phyloP scores from a whole-genome alignment of 2,888 invertebrate species.

The Campopleginae sp. region DNA sequence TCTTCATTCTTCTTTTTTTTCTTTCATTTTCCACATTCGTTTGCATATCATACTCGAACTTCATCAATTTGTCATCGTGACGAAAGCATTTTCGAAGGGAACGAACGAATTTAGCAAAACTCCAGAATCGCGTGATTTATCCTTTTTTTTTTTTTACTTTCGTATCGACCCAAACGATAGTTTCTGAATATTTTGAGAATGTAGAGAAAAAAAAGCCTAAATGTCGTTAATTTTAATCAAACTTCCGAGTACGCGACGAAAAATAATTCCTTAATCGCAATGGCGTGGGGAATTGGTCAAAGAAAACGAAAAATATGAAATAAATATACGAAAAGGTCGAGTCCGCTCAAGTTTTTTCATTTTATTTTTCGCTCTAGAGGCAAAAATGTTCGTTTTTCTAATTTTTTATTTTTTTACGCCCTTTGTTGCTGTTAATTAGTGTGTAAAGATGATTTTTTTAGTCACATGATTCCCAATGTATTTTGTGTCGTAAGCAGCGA shows the following conservation, averaged over 20 bases:
- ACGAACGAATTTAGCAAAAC: not conserved
- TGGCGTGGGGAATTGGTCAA: not conserved
- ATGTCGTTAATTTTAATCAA: too few species aligned
- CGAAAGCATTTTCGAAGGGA: not conserved
- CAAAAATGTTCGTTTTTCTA: constrained; percentile 3
- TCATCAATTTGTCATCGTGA: constrained; percentile 1
- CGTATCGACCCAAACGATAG: constrained; percentile 13
- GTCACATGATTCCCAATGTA: not conserved
- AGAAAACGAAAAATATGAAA: constrained; percentile 6
- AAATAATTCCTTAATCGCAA: constrained; percentile 27
- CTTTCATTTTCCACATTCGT: not conserved
- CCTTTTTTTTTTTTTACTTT: not conserved
- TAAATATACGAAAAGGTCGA: constrained; percentile 10
- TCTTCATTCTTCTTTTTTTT: constrained; percentile 15
- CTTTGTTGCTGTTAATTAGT: not conserved
- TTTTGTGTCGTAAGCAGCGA: not conserved
- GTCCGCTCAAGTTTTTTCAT: constrained; percentile 25
- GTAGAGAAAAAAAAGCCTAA: not conserved
- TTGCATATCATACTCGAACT: too few species aligned
- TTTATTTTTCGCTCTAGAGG: constrained; percentile 20
- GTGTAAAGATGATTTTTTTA: constrained; percentile 16
- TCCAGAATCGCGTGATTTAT: constrained; percentile 8
- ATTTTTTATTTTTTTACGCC: constrained; percentile 21
- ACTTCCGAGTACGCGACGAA: constrained; percentile 12
- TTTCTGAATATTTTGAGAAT: not conserved